Evolutionary conservation across 2,888 invertebrate species (phyloP).

Genomic region (Druceiella hillmani): DNA sequence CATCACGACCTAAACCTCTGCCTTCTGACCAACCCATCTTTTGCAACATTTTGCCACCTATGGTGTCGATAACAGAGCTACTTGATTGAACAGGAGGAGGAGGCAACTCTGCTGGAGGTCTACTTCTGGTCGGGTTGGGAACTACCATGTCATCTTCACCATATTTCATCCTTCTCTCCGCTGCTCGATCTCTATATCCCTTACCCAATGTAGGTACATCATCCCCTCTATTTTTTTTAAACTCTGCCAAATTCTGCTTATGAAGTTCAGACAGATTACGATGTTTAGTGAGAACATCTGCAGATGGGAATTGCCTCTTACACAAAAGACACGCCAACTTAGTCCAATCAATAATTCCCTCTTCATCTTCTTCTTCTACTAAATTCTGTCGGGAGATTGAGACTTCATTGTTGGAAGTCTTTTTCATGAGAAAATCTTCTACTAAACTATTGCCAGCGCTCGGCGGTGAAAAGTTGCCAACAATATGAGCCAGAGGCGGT

Average conservation of each 20-base stretch:
- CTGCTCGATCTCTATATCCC: slow-evolving; percentile 89
- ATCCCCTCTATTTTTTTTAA: slow-evolving; percentile 37
- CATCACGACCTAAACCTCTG: slow-evolving; percentile 87
- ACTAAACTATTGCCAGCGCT: too few species aligned
- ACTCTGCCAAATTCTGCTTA: slow-evolving; percentile 72
- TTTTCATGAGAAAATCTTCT: slow-evolving; percentile 43
- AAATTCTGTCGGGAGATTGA: too few species aligned
- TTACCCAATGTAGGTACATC: slow-evolving; percentile 31
- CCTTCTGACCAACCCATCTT: slow-evolving; percentile 99
- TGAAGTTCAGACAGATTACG: slow-evolving; percentile 91
- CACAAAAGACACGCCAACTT: slow-evolving; percentile 93
- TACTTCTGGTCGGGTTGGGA: slow-evolving; percentile 38
- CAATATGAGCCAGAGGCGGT: slow-evolving; percentile 33
- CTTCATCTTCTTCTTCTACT: slow-evolving; percentile 63
- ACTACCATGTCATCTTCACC: slow-evolving; percentile 81
- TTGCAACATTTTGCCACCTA: slow-evolving; percentile 91
- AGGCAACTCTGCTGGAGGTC: slow-evolving; percentile 44
- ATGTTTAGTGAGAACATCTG: slow-evolving; percentile 86
- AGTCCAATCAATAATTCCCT: slow-evolving; percentile 79
- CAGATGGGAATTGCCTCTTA: slow-evolving; percentile 88
- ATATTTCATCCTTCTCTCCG: slow-evolving; percentile 90
- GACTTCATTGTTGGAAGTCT: slow-evolving; percentile 15
- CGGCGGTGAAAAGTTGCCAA: slow-evolving; percentile 37
- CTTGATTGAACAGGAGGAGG: slow-evolving; percentile 49
- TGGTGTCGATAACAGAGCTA: slow-evolving; percentile 79